Evolutionary conservation across 2,113 vertebrate genomes (phyloP).

Genomic region (Sylvia atricapilla): DNA sequence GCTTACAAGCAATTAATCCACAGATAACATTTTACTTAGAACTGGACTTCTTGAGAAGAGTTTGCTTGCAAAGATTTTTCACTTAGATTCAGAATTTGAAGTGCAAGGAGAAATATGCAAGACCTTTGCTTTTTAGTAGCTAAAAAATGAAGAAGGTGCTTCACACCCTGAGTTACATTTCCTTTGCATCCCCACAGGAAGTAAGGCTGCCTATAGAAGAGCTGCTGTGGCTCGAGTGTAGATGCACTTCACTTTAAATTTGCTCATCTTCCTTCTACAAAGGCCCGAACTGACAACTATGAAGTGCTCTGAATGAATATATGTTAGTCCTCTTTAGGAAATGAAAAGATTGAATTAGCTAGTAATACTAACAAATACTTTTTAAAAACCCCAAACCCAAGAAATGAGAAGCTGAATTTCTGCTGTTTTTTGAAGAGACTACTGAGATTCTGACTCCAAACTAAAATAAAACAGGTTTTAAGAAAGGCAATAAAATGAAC

Average conservation of each 20-base stretch:
- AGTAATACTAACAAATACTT: background rate
- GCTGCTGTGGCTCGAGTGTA: background rate
- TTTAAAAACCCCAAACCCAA: background rate
- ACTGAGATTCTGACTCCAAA: background rate
- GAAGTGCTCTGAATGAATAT: background rate
- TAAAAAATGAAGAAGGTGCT: background rate
- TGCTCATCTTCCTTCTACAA: background rate
- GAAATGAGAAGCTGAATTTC: background rate
- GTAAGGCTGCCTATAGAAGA: background rate
- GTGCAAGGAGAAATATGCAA: background rate
- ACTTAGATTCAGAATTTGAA: conserved; percentile 3
- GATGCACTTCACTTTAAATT: background rate
- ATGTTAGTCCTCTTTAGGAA: background rate
- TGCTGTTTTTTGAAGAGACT: background rate
- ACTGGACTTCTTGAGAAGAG: background rate
- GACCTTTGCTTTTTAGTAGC: background rate
- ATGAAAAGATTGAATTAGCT: background rate
- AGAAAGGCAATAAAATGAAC: background rate
- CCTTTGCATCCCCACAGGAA: conserved; percentile 60
- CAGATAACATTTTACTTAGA: conserved; percentile 35
- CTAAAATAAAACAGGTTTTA: background rate
- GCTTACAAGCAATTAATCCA: background rate
- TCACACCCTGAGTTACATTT: conserved; percentile 38
- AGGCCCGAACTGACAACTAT: background rate
- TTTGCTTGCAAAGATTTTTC: conserved; percentile 11